phyloP scores from a whole-genome alignment of 2,888 invertebrate species.

The Mimas tiliae region DNA sequence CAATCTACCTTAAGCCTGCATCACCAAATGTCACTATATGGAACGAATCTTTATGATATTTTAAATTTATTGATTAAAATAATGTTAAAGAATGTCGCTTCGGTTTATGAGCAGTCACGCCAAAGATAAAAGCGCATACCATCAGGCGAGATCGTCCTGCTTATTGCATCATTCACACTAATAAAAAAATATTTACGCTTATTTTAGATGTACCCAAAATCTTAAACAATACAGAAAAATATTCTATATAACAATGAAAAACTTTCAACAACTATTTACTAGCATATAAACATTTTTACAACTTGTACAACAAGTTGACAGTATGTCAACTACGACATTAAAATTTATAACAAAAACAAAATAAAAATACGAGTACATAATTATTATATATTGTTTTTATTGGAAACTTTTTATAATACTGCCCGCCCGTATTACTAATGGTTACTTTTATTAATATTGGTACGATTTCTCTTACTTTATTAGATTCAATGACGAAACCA shows the following conservation, averaged over 20 bases:
- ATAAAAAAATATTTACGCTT: too few relatives aligned
- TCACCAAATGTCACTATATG: too few relatives aligned
- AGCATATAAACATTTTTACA: constrained; percentile 7
- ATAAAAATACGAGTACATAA: constrained; percentile 1
- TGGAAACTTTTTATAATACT: neutral
- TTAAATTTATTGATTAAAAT: too few relatives aligned
- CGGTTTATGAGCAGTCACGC: too few relatives aligned
- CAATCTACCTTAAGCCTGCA: too few relatives aligned
- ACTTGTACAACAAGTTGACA: too few relatives aligned
- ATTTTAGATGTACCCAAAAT: neutral
- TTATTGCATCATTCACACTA: too few relatives aligned
- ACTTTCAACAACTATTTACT: constrained; percentile 4
- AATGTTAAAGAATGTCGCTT: too few relatives aligned
- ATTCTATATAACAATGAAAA: neutral
- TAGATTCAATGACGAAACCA: too few relatives aligned
- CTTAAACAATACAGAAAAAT: neutral
- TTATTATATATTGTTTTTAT: constrained; percentile 9
- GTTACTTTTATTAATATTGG: neutral
- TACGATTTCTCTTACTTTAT: neutral
- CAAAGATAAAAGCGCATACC: too few relatives aligned
- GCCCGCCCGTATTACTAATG: neutral
- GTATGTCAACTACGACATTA: neutral
- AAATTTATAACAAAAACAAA: neutral
- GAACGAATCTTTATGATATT: too few relatives aligned
- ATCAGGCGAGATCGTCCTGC: too few relatives aligned